Evolutionary conservation across 2,888 invertebrate species (phyloP).

Genomic region (Drosophila lutescens): DNA sequence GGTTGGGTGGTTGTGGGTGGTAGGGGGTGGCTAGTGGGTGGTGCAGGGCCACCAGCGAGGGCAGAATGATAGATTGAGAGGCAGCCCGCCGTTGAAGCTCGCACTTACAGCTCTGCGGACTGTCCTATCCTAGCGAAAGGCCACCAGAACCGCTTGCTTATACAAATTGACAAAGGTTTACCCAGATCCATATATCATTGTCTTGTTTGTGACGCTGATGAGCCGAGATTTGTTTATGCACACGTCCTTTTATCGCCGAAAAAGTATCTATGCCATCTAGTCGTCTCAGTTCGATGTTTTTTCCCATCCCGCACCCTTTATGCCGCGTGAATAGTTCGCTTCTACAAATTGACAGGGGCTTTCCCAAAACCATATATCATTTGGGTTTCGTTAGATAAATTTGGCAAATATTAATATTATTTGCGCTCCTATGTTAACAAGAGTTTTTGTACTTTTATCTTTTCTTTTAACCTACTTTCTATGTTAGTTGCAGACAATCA

Average conservation of each 20-base stretch:
- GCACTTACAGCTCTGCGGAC: constrained; percentile 38
- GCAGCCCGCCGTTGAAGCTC: constrained; percentile 42
- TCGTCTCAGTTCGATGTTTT: constrained; percentile 9
- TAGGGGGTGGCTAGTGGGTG: constrained; percentile 1
- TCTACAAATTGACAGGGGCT: constrained; percentile 25
- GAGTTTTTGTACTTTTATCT: not conserved
- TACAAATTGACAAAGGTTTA: constrained; percentile 50
- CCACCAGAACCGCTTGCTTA: constrained; percentile 39
- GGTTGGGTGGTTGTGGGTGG: constrained; percentile 4
- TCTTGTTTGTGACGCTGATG: constrained; percentile 47
- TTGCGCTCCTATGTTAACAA: not conserved
- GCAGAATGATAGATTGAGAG: constrained; percentile 75
- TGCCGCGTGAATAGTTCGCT: constrained; percentile 19
- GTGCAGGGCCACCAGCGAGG: constrained; percentile 55
- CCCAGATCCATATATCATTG: constrained; percentile 40
- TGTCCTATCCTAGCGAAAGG: constrained; percentile 10
- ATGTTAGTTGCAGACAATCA: too few species aligned
- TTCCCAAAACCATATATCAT: constrained; percentile 27
- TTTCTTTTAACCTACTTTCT: too few species aligned
- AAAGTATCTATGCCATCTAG: constrained; percentile 27
- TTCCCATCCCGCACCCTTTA: constrained; percentile 16
- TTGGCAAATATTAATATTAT: not conserved
- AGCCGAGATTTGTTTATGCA: constrained; percentile 47
- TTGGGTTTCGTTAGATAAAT: constrained; percentile 12
- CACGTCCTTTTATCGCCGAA: constrained; percentile 34